Evolutionary conservation across 2,888 invertebrate species (phyloP).

Genomic region (Euspilapteryx auroguttella): DNA sequence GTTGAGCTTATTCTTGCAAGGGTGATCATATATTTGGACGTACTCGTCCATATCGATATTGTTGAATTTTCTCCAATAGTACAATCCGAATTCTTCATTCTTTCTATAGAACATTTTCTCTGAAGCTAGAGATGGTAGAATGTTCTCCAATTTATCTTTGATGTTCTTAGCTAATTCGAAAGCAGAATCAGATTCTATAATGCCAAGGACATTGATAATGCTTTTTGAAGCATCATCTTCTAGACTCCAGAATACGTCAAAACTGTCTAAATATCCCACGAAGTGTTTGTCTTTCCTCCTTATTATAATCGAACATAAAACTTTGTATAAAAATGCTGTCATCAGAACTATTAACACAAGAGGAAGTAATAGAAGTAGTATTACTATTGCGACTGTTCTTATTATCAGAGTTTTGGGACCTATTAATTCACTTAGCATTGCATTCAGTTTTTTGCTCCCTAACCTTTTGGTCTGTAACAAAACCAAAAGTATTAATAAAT

Average conservation of each 20-base stretch:
- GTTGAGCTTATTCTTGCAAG: conserved; percentile 15
- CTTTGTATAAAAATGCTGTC: conserved; percentile 18
- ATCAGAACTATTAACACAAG: conserved; percentile 13
- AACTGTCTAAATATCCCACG: conserved; percentile 44
- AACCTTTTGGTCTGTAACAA: conserved; percentile 12
- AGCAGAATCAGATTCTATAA: conserved; percentile 30
- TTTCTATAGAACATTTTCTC: conserved; percentile 43
- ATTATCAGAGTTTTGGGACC: conserved; percentile 9
- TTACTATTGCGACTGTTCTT: conserved; percentile 11
- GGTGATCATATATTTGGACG: conserved; percentile 33
- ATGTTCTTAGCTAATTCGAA: conserved; percentile 15
- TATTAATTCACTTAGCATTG: conserved; percentile 9
- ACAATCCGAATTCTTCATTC: conserved; percentile 45
- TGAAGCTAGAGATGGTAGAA: conserved; percentile 12
- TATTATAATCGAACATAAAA: conserved; percentile 20
- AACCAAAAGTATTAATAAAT: too few species aligned
- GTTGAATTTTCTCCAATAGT: conserved; percentile 41
- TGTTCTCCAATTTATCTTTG: conserved; percentile 16
- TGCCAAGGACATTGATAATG: conserved; percentile 45
- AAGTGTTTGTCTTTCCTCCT: conserved; percentile 26
- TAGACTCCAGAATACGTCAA: conserved; percentile 55
- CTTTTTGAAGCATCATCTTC: conserved; percentile 42
- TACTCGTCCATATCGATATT: conserved; percentile 33
- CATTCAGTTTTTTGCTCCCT: conserved; percentile 7
- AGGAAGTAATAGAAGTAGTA: conserved; percentile 16